Percentiles rank a stretch among this genome's conserved stretches.
phyloP scores from a whole-genome alignment of 2,113 vertebrate species.

The Pseudorasbora parva region DNA sequence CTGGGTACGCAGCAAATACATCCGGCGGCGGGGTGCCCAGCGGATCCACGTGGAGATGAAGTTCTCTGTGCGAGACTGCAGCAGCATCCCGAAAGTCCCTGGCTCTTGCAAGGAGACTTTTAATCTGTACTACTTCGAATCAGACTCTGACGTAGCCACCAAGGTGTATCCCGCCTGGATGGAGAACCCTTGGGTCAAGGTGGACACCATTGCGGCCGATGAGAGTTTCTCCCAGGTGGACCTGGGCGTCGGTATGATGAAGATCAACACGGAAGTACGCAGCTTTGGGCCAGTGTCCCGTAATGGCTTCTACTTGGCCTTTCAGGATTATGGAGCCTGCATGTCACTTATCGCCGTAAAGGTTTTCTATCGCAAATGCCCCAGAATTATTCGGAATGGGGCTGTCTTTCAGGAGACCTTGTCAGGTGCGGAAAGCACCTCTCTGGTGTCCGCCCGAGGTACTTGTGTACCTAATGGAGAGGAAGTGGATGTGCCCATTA shows the following conservation, averaged over 20 bases:
- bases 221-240: slow-evolving; percentile 98
- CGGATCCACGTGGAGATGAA: slow-evolving; percentile 98
- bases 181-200: slow-evolving; percentile 97
- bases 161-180: slow-evolving; percentile 90
- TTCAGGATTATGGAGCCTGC: slow-evolving; percentile 96
- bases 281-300: slow-evolving; percentile 94
- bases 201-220: slow-evolving; percentile 94
- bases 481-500: slow-evolving; percentile 96
- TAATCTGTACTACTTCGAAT: slow-evolving; percentile 94
- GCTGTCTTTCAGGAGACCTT: slow-evolving; percentile 91
- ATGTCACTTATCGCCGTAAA: slow-evolving; percentile 95
- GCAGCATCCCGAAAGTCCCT: slow-evolving; percentile 93
- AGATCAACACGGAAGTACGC: slow-evolving; percentile 94
- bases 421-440: slow-evolving; percentile 96
- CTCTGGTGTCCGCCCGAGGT: slow-evolving; percentile 89
- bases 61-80: slow-evolving; percentile 95
- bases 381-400: slow-evolving; percentile 85
- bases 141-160: slow-evolving; percentile 85
- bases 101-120: slow-evolving; percentile 98
- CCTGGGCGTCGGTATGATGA: slow-evolving; percentile 92
- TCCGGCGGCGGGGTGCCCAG: slow-evolving; percentile 86
- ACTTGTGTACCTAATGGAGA: slow-evolving; percentile 89
- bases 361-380: slow-evolving; percentile 95
- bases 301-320: slow-evolving; percentile 92
- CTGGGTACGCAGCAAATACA: slow-evolving; percentile 94